Evolutionary conservation across 2,113 vertebrate species (phyloP), one percentile per base, ranked within the genome.

Genomic region (Caloenas nicobarica): DNA sequence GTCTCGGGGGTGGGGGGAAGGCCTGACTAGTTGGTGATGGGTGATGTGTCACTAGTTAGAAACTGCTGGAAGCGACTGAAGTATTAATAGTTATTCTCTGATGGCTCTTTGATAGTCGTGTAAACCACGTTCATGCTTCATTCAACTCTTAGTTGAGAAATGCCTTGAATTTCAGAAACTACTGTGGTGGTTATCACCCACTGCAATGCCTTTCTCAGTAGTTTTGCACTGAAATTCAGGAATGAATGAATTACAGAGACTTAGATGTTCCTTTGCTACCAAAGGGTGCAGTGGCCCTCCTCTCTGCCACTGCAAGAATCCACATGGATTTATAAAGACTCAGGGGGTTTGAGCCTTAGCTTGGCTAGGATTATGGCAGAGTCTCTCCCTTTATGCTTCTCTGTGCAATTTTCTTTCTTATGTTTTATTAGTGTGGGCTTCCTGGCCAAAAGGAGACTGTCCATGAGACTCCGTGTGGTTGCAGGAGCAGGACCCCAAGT

Each of bases 111-210:
- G 83, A 36, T 74, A 88, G 18, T 61, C 48, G 28, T 82, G 31
- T 42, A 73, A 96, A 81, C 50, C 74, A 57, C 54, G n/a, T 42
- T 79, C 57, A 57, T 77, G 85, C 70, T 72, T 89, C 21, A 1
- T 74, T 86, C 73, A 70, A 13, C 58, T 88, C 74, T 13, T 26
- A 29, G 34, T 13, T 91, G 77, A 68, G 72, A 86, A 71, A 62
- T n/a, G 61, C 38, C 33, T 34, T 21, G 23, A 62, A 77, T 91
- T 96, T 91, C 74, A 82, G 81, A 58, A 86, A 34, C n/a, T 31
- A 0, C 66, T 19, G 29, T 12, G 56, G n/a, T 62, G 36, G 33
- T 77, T 50, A 50, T 87, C 54, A 62, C 70, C 34, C 10, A 13
- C 57, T 3, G 0, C 58, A 25, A 57, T 14, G 58, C 58, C 28